Conservation (phyloP, 2,888 invertebrate species). For the Oscheius myriophilus region DNA sequence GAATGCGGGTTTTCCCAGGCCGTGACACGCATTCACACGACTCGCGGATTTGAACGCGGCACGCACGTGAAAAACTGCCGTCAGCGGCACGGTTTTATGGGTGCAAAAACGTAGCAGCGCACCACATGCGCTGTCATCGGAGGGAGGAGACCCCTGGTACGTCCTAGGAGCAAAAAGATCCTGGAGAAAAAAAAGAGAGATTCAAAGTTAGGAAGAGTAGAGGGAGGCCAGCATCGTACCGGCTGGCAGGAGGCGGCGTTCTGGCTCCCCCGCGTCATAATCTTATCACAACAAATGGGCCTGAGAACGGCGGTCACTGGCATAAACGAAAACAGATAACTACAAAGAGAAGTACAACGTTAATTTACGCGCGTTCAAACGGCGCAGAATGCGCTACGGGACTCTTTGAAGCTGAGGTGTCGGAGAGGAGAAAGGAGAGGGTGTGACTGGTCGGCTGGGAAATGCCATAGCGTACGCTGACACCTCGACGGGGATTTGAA, state of each 20-base stretch:
- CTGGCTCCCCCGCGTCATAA: constrained; percentile 29
- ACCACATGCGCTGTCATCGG: constrained; percentile 5
- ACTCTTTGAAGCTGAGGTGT: neutral
- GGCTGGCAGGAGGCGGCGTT: constrained; percentile 13
- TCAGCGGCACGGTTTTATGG: constrained; percentile 28
- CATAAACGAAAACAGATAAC: constrained; percentile 23
- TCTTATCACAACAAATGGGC: constrained; percentile 27
- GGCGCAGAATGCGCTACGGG: constrained; percentile 5
- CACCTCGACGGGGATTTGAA: constrained; percentile 15
- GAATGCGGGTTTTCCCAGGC: constrained; percentile 17
- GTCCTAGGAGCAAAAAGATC: too few relatives aligned
- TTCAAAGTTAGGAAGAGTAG: neutral
- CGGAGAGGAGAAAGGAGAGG: constrained; percentile 18
- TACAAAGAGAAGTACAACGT: neutral
- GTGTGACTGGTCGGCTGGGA: constrained; percentile 23
- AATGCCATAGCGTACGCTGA: constrained; percentile 13
- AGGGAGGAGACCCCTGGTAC: too few relatives aligned
- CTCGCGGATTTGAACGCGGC: constrained; percentile 25
- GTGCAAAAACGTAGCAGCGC: constrained; percentile 17
- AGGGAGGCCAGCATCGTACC: neutral
- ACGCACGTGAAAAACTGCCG: constrained; percentile 22
- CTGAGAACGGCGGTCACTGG: constrained; percentile 21
- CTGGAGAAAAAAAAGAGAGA: too few relatives aligned
- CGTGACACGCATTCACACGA: constrained; percentile 23
- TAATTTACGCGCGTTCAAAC: constrained; percentile 15